phyloP scores from a whole-genome alignment of 2,888 invertebrate genomes.

The Cosmia pyralina region DNA sequence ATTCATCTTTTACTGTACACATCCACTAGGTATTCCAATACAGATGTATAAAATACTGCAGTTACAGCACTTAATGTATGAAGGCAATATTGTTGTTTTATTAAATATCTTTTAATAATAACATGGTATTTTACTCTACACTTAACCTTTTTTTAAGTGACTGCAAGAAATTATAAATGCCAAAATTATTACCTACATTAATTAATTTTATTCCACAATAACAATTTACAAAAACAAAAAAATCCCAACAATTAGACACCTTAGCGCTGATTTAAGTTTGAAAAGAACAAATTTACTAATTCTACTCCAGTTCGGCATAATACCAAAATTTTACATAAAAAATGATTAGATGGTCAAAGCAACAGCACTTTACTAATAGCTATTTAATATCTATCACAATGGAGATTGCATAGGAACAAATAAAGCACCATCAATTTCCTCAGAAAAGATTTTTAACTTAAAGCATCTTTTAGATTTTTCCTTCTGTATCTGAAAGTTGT shows the following conservation, averaged over 20 bases:
- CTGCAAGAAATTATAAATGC: slow-evolving; percentile 20
- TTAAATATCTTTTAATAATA: slow-evolving; percentile 23
- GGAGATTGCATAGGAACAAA: slow-evolving; percentile 35
- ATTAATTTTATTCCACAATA: background rate
- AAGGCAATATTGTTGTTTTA: slow-evolving; percentile 35
- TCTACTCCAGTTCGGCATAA: slow-evolving; percentile 9
- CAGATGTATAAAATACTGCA: slow-evolving; percentile 66
- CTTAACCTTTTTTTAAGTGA: slow-evolving; percentile 1
- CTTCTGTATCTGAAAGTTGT: background rate
- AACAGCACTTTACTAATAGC: slow-evolving; percentile 31
- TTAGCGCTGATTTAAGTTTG: slow-evolving; percentile 18
- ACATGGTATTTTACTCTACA: slow-evolving; percentile 17
- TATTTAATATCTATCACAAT: slow-evolving; percentile 31
- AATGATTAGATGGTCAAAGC: slow-evolving; percentile 43
- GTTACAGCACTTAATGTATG: slow-evolving; percentile 49
- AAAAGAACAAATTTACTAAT: slow-evolving; percentile 4
- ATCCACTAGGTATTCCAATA: slow-evolving; percentile 46
- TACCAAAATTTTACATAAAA: slow-evolving; percentile 23
- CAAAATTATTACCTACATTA: background rate
- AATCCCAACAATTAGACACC: slow-evolving; percentile 29
- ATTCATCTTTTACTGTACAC: slow-evolving; percentile 61
- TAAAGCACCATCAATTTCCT: slow-evolving; percentile 39
- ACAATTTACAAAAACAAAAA: slow-evolving; percentile 15
- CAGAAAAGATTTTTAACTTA: slow-evolving; percentile 13
- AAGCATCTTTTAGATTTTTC: background rate